Conservation (phyloP, 1,140 invertebrate species). For the Cyphomyrmex costatus region DNA sequence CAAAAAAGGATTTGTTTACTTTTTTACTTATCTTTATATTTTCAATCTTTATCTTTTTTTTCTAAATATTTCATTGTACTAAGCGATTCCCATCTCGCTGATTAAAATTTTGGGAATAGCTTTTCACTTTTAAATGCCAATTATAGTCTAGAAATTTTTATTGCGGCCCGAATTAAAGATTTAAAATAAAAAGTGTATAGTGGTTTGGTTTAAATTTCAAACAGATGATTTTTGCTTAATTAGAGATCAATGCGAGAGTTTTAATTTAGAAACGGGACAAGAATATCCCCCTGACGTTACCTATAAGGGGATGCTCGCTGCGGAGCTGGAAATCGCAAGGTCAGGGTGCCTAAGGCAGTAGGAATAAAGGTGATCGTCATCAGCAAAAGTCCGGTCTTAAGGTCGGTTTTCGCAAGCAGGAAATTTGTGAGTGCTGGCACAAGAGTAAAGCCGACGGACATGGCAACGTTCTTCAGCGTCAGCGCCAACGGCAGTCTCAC, state of each 20-base stretch:
- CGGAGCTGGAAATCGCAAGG: constrained; percentile 70
- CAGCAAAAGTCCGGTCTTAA: constrained; percentile 76
- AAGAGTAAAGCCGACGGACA: constrained; percentile 75
- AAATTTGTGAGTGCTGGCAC: constrained; percentile 76
- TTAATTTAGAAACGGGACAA: background rate
- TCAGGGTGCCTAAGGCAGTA: constrained; percentile 74
- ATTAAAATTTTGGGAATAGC: too few species aligned
- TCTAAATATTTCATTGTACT: too few species aligned
- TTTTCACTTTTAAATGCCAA: too few species aligned
- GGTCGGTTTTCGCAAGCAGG: constrained; percentile 67
- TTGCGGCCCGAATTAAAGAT: too few species aligned
- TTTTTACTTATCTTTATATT: too few species aligned
- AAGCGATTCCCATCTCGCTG: too few species aligned
- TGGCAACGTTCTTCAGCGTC: constrained; percentile 76
- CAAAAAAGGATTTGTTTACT: too few species aligned
- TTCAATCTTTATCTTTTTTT: too few species aligned
- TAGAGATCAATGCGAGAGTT: background rate
- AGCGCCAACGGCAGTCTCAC: constrained; percentile 73
- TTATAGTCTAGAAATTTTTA: too few species aligned
- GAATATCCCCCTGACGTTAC: constrained; percentile 1
- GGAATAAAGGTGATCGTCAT: constrained; percentile 78
- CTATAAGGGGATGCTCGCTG: constrained; percentile 68
- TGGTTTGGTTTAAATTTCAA: background rate
- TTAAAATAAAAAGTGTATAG: too few species aligned
- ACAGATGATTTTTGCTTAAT: background rate